Percentiles rank a stretch among this genome's conserved stretches.
These are phyloP conservation scores for Pammene fasciana DNA, from an alignment of 2,888 invertebrate genomes.

Conservation along the genomic window DNA sequence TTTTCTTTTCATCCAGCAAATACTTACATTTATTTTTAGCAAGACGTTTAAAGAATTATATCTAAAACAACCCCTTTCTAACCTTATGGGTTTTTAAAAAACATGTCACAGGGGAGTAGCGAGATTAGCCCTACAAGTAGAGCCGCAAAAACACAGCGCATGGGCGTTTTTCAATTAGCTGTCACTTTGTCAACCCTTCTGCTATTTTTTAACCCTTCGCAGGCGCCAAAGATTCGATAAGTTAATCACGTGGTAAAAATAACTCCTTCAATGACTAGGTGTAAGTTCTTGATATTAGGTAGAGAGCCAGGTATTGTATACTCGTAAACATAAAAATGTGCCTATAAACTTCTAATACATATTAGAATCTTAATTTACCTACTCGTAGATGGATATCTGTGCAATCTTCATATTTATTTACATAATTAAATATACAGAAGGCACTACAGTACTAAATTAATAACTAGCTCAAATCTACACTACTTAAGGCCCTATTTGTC, in stretches of 20 bases:
- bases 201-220: slow-evolving; percentile 58
- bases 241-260: slow-evolving; percentile 43
- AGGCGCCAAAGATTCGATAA: slow-evolving; percentile 46
- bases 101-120: slow-evolving; percentile 64
- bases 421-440: too few relatives aligned
- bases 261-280: neutral
- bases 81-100: slow-evolving; percentile 57
- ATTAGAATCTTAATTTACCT: too few relatives aligned
- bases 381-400: too few relatives aligned
- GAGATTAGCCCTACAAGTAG: slow-evolving; percentile 74
- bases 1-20: neutral
- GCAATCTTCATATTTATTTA: too few relatives aligned
- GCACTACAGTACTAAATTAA: too few relatives aligned
- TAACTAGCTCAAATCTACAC: too few relatives aligned
- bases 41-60: slow-evolving; percentile 59
- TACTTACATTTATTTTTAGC: slow-evolving; percentile 47
- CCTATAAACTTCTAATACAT: too few relatives aligned
- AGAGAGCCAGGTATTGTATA: too few relatives aligned
- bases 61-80: slow-evolving; percentile 63
- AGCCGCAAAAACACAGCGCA: slow-evolving; percentile 76
- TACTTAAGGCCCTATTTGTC: too few relatives aligned
- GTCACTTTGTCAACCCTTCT: slow-evolving; percentile 79
- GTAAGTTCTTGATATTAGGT: neutral
- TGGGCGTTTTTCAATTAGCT: slow-evolving; percentile 83
- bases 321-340: too few relatives aligned